These are phyloP conservation scores for Apodemia duryi DNA, from an alignment of 2,888 invertebrate species.

Conservation along the genomic window DNA sequence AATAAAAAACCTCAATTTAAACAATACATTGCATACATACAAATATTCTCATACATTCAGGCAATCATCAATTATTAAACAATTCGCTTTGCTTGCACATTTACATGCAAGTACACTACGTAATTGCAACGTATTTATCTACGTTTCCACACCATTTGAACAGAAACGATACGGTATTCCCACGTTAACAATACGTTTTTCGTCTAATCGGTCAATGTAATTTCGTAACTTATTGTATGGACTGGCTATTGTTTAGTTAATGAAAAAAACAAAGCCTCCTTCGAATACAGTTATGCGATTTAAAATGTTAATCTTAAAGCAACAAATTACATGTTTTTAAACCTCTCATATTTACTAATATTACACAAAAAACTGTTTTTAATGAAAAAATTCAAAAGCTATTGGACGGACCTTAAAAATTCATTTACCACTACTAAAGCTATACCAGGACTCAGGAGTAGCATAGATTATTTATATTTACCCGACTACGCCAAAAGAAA, in stretches of 20 bases:
- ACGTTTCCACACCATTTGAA: constrained; percentile 34
- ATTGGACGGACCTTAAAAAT: no score
- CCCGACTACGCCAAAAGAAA: no score
- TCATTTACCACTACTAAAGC: no score
- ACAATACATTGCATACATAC: constrained; percentile 5
- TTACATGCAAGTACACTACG: constrained; percentile 24
- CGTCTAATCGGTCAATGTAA: constrained; percentile 55
- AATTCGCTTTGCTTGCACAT: constrained; percentile 9
- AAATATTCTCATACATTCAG: constrained; percentile 4
- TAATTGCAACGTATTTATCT: constrained; percentile 27
- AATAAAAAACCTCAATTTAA: background rate
- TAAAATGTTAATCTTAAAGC: background rate
- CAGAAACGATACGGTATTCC: constrained; percentile 39
- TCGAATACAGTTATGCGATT: constrained; percentile 3
- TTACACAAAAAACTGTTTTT: background rate
- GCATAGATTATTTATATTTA: no score
- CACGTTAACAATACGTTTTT: constrained; percentile 64
- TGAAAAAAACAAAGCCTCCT: constrained; percentile 14
- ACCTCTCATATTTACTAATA: background rate
- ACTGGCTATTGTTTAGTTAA: constrained; percentile 44
- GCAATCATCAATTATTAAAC: constrained; percentile 13
- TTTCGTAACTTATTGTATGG: constrained; percentile 66
- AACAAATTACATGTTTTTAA: background rate
- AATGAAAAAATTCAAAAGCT: no score
- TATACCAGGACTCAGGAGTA: no score